Base-by-base conservation (phyloP, 2,888 invertebrate genomes). In the Phyllotreta striolata region DNA sequence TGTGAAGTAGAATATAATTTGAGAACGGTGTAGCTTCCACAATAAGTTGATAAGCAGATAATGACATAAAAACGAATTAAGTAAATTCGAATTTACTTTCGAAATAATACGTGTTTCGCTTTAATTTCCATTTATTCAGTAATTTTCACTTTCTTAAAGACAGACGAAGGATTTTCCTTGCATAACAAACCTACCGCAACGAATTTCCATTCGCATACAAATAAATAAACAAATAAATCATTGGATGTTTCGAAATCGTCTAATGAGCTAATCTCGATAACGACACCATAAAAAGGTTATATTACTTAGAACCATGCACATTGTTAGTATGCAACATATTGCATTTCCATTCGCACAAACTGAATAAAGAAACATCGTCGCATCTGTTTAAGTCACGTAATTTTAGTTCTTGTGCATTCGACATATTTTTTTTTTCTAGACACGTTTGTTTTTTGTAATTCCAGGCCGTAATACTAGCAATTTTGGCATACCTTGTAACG, bases 401-500 rank as follows among this genome's bases (percentile, higher is more conserved):
- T 24, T 24, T 24, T 24, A 24, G 24, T 24, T 24, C 24, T 24
- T 24, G 24, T 24, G 24, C 2, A 4, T 24, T 24, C 24, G 24
- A 24, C 4, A 24, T 24, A 24, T 24, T 24, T n/a, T n/a, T n/a
- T n/a, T n/a, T n/a, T n/a, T n/a, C n/a, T n/a, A n/a, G n/a, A n/a
- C n/a, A n/a, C n/a, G n/a, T n/a, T 24, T 24, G 24, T 35, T 34
- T 51, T 1, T 63, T 58, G 55, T 41, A 63, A 14, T 74, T 72
- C 34, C 70, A 74, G 74, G 66, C 71, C 49, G 41, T 70, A 62
- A 62, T 68, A 39, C 46, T 62, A 38, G 57, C 70, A 57, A 60
- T 72, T 39, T 43, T 78, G 67, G 68, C 75, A 62, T 73, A 76
- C 66, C 70, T 77, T 61, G 70, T 72, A 55, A 69, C 74, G 52